Evolutionary conservation across 2,888 invertebrate species (phyloP).

Genomic region (Aphidius colemani): DNA sequence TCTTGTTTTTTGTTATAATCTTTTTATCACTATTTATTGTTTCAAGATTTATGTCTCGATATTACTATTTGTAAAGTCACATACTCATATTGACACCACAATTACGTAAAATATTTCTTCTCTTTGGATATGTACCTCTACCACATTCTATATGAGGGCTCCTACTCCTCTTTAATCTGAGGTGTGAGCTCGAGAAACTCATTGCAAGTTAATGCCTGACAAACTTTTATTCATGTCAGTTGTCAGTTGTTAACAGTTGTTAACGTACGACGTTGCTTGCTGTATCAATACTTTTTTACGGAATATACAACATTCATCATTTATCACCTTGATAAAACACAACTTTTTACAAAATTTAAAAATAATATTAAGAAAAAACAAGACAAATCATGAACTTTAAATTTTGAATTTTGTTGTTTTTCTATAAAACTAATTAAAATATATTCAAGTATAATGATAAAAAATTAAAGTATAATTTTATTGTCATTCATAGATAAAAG

Average conservation of each 20-base stretch:
- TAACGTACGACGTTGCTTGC: conserved; percentile 30
- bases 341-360: not conserved
- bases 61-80: conserved; percentile 7
- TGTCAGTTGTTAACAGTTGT: conserved; percentile 34
- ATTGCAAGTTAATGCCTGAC: conserved; percentile 38
- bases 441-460: not conserved
- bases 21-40: not conserved
- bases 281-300: conserved; percentile 25
- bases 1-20: not conserved
- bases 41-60: not conserved
- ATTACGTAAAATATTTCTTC: conserved; percentile 34
- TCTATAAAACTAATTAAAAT: not conserved
- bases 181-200: conserved; percentile 38
- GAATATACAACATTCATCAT: conserved; percentile 4
- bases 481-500: no score
- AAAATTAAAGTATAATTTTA: no score
- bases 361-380: not conserved
- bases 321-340: not conserved
- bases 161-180: conserved; percentile 38
- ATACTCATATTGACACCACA: conserved; percentile 17
- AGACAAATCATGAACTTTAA: not conserved
- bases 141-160: conserved; percentile 18
- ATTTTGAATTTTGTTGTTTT: not conserved
- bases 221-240: conserved; percentile 24
- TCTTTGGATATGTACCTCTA: conserved; percentile 33